These are phyloP conservation scores for Pseudomyrmex pallidus DNA, from an alignment of 1,140 invertebrate genomes.

Conservation along the genomic window DNA sequence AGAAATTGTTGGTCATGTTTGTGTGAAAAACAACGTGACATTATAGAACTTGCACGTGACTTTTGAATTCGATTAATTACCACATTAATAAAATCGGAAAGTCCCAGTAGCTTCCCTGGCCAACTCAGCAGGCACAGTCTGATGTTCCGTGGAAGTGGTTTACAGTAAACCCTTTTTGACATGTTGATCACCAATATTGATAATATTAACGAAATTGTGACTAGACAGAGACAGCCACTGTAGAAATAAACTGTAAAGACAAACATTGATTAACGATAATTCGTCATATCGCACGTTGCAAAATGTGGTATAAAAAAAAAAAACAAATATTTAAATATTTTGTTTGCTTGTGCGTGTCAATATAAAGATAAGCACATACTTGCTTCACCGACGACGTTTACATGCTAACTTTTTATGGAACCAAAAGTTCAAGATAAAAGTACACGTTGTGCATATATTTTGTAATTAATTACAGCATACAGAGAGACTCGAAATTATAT, in stretches of 20 bases:
- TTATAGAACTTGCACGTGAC: too few relatives aligned
- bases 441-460: too few relatives aligned
- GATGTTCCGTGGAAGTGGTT: conserved; percentile 86
- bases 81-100: conserved; percentile 78
- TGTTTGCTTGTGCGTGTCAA: neutral
- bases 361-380: too few relatives aligned
- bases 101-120: conserved; percentile 85
- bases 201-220: conserved; percentile 87
- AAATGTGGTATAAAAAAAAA: neutral
- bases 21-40: neutral
- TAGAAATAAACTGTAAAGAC: conserved; percentile 86
- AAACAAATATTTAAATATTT: neutral
- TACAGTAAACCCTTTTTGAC: conserved; percentile 83
- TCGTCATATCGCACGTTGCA: neutral
- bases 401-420: too few relatives aligned
- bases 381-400: too few relatives aligned
- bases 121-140: conserved; percentile 85
- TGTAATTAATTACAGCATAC: too few relatives aligned
- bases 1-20: conserved; percentile 3
- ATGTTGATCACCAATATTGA: conserved; percentile 88
- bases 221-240: conserved; percentile 86
- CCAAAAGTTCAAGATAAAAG: too few relatives aligned
- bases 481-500: too few relatives aligned
- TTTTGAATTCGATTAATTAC: conserved; percentile 47
- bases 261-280: conserved; percentile 1